These are phyloP conservation scores for Maniola hyperantus DNA, from an alignment of 2,888 invertebrate genomes.

Conservation along the genomic window DNA sequence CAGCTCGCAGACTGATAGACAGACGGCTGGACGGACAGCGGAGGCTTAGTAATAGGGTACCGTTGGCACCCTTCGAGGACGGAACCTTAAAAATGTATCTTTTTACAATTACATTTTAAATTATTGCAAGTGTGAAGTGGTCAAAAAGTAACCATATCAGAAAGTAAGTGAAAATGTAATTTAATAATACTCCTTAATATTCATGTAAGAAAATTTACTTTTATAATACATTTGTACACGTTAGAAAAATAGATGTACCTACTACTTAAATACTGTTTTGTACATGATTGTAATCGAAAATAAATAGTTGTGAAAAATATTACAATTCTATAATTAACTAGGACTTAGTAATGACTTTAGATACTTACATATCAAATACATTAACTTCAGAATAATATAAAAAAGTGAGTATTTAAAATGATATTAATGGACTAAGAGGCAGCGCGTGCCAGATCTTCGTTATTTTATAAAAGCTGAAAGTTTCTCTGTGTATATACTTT, in stretches of 20 bases:
- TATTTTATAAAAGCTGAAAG: no score
- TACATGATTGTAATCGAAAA: conserved; percentile 69
- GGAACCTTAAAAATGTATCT: no score
- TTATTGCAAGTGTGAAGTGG: no score
- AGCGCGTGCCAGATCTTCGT: no score
- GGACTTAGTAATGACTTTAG: conserved; percentile 53
- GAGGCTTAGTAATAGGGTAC: no score
- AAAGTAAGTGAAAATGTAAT: neutral
- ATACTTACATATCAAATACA: conserved; percentile 39
- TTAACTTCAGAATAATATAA: conserved; percentile 44
- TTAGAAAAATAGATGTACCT: conserved; percentile 69
- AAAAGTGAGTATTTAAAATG: conserved; percentile 59
- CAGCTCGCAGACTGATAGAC: no score
- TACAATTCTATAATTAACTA: conserved; percentile 60
- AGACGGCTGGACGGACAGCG: no score
- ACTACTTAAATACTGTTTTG: conserved; percentile 58
- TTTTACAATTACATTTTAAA: no score
- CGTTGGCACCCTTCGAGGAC: no score
- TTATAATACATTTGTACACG: conserved; percentile 81
- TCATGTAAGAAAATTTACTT: conserved; percentile 42
- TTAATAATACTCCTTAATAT: conserved; percentile 30
- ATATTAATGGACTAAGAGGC: no score
- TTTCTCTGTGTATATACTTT: no score
- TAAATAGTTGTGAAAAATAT: conserved; percentile 74
- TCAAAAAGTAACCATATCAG: no score